Base-by-base conservation (phyloP, 2,888 invertebrate species). In the Bombylius major region DNA sequence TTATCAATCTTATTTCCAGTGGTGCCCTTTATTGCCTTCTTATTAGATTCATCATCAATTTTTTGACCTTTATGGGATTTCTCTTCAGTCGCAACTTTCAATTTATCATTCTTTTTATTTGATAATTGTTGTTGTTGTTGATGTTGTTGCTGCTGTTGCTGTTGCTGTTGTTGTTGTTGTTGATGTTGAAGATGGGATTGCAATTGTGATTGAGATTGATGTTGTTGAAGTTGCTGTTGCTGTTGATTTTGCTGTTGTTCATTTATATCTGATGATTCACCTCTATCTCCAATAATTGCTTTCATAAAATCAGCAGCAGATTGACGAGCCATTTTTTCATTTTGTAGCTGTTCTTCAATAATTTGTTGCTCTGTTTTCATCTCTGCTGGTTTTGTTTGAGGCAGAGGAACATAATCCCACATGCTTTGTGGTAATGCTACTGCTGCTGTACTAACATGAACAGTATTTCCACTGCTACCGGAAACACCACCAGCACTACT, bases 191-290 rank as follows among this genome's bases (percentile, higher is more conserved):
- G 56, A 23, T 53, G 59, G 13, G 55, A 56, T 44, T 61, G 60
- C 13, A 53, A 42, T 53, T 56, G 53, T 23, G 52, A 44, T 33
- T 61, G 62, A 3, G 56, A 33, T 33, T 61, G 61, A 4, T 58
- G 54, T 42, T 65, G 66, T 34, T 63, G 65, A 49, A 63, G 64
- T 54, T 66, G 61, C n/a, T 65, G 50, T 47, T 67, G 65, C 4
- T 53, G 50, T 32, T 5, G 14, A 12, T 42, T 36, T 65, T 42
- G 8, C 11, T 42, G 8, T 4, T 11, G 39, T 45, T 45, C 45
- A 45, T 14, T 14, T 45, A 44, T 9, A 44, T n/a, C 14, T 6
- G 7, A 4, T 14, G 4, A 4, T 14, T 55, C 51, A 36, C 39
- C 6, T 32, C 44, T 47, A 1, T 53, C 53, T 14, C n/a, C 39